A percentile compares a stretch with the other conserved stretches of the same genome.
These are phyloP conservation scores for Herpailurus yagouaroundi DNA, from an alignment of 2,113 vertebrate genomes.

Conservation along the genomic window DNA sequence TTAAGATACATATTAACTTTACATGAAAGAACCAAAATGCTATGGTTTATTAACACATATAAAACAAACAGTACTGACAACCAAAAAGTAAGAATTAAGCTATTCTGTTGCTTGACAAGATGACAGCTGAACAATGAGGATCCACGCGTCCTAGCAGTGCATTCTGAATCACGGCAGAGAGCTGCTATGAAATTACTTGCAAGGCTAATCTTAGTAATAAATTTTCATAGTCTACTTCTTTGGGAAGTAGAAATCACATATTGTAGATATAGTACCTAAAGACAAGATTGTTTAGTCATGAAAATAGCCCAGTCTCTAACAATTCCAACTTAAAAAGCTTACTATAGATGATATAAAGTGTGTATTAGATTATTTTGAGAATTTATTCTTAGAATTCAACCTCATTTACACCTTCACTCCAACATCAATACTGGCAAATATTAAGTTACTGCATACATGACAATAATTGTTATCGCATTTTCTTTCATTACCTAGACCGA, in stretches of 20 bases:
- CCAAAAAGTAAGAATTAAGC: neutral
- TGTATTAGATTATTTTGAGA: slow-evolving; percentile 10
- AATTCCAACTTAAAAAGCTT: slow-evolving; percentile 45
- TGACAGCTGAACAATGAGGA: neutral
- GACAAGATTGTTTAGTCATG: neutral
- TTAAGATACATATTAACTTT: neutral
- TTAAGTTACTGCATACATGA: neutral
- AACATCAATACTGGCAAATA: slow-evolving; percentile 22
- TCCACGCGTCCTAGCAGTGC: neutral
- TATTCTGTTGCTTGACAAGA: neutral
- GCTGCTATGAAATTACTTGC: neutral
- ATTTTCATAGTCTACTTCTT: neutral
- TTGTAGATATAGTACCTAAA: neutral
- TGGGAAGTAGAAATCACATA: neutral
- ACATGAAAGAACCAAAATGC: neutral
- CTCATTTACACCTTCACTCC: neutral
- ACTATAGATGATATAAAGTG: neutral
- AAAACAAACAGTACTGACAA: neutral
- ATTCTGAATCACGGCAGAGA: neutral
- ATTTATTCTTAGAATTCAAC: slow-evolving; percentile 33
- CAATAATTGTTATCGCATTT: neutral
- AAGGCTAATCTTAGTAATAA: neutral
- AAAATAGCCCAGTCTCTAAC: neutral
- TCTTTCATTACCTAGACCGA: neutral
- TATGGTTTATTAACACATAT: neutral